Evolutionary conservation across 2,113 vertebrate genomes (phyloP).

Genomic region (Phaethornis superciliosus): DNA sequence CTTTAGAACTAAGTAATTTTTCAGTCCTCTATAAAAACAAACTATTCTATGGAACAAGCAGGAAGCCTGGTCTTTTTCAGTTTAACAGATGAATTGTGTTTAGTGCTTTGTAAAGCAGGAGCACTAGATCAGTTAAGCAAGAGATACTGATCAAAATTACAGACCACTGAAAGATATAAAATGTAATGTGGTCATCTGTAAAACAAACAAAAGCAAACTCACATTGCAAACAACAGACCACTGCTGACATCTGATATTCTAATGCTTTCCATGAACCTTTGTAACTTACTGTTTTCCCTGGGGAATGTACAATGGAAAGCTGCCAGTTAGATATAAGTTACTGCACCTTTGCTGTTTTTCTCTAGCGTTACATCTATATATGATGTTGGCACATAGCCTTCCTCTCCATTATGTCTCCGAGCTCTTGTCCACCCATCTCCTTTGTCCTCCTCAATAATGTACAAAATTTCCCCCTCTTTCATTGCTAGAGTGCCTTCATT

Average conservation of each 20-base stretch:
- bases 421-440: conserved; percentile 98
- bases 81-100: background rate
- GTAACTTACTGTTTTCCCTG: conserved; percentile 22
- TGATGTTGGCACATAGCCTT: conserved; percentile 97
- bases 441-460: conserved; percentile 98
- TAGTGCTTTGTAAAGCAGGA: conserved; percentile 58
- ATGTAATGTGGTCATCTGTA: conserved; percentile 31
- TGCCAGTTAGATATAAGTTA: conserved; percentile 94
- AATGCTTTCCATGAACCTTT: conserved; percentile 36
- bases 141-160: conserved; percentile 43
- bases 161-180: conserved; percentile 37
- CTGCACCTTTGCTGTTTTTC: conserved; percentile 99
- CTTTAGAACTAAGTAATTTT: background rate
- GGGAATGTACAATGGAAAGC: conserved; percentile 46
- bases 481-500: conserved; percentile 97
- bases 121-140: conserved; percentile 54
- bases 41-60: background rate
- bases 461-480: conserved; percentile 93
- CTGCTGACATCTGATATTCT: conserved; percentile 31
- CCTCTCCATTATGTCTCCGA: conserved; percentile 93
- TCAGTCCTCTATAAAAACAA: background rate
- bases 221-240: conserved; percentile 74
- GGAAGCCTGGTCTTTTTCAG: background rate
- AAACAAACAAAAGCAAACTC: conserved; percentile 41
- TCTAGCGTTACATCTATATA: conserved; percentile 99